Evolutionary conservation across 2,113 vertebrate species (phyloP).

Genomic region (Alosa alosa): DNA sequence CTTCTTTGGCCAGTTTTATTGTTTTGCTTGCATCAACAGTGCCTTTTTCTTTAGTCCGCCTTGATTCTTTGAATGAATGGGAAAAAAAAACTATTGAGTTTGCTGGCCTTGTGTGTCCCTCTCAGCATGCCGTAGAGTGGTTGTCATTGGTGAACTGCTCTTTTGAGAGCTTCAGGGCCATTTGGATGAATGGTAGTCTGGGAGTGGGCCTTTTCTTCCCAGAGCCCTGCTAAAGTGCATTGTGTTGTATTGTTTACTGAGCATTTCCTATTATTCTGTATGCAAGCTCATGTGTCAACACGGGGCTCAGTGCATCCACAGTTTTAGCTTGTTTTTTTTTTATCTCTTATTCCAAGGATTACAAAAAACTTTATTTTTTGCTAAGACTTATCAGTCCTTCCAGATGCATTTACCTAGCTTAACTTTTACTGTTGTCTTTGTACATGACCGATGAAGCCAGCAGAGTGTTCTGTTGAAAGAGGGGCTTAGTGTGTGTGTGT

Average conservation of each 20-base stretch:
- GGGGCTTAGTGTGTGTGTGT: neutral
- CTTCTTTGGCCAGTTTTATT: neutral
- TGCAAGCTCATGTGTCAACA: constrained; percentile 45
- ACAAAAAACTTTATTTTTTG: too few species aligned
- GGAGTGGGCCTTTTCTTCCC: constrained; percentile 66
- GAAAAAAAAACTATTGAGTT: constrained; percentile 45
- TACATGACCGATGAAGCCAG: neutral
- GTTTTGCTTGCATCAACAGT: neutral
- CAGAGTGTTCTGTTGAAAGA: neutral
- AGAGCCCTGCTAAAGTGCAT: constrained; percentile 62
- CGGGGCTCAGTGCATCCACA: neutral
- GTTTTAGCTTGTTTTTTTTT: constrained; percentile 2
- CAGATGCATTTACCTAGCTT: neutral
- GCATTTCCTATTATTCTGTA: constrained; percentile 55
- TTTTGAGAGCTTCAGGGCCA: constrained; percentile 50
- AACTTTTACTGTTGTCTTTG: neutral
- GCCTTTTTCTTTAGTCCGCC: neutral
- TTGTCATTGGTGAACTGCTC: constrained; percentile 45
- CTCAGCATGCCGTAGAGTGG: constrained; percentile 56
- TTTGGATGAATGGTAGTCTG: constrained; percentile 62
- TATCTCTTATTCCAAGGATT: neutral
- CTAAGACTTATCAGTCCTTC: neutral
- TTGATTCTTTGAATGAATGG: neutral
- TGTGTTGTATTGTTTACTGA: constrained; percentile 68
- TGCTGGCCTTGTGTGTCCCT: constrained; percentile 52